phyloP scores from a whole-genome alignment of 92 coral and sea anemone species.

The Hydrozoanthus gracilis region DNA sequence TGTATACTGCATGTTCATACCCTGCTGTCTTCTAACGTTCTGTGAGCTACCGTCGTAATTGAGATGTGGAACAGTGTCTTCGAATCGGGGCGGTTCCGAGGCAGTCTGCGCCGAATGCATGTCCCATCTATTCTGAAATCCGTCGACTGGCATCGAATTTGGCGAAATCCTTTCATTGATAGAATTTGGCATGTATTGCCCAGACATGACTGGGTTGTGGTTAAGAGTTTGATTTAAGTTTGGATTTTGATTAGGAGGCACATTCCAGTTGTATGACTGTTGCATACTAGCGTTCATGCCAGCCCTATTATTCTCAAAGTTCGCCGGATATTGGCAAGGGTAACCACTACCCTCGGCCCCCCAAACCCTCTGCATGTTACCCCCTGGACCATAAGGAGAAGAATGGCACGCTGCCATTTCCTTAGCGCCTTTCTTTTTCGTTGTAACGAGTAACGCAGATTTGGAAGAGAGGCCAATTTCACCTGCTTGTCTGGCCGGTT shows the following conservation, averaged over 20 bases:
- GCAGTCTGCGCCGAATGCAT: slow-evolving; percentile 41
- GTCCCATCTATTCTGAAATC: slow-evolving; percentile 34
- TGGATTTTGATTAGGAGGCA: slow-evolving; percentile 27
- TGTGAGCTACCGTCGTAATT: slow-evolving; percentile 48
- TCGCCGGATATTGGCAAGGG: slow-evolving; percentile 18
- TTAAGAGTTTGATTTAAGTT: slow-evolving; percentile 29
- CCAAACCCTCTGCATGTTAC: slow-evolving; percentile 32
- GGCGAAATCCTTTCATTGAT: slow-evolving; percentile 15
- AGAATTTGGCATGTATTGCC: slow-evolving; percentile 40
- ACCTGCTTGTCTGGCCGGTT: slow-evolving; percentile 38
- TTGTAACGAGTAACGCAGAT: slow-evolving; percentile 35
- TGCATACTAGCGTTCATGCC: slow-evolving; percentile 35
- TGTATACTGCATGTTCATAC: slow-evolving; percentile 39
- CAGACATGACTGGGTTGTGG: slow-evolving; percentile 41
- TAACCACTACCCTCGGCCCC: slow-evolving; percentile 6
- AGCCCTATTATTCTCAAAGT: not conserved
- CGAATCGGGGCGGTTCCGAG: slow-evolving; percentile 75
- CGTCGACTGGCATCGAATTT: slow-evolving; percentile 3
- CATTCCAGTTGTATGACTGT: slow-evolving; percentile 38
- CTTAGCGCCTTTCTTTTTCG: slow-evolving; percentile 36
- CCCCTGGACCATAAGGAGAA: slow-evolving; percentile 7
- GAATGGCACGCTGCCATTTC: slow-evolving; percentile 31
- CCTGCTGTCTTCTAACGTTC: slow-evolving; percentile 48
- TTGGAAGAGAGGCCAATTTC: slow-evolving; percentile 22
- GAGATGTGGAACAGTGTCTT: slow-evolving; percentile 80